Conservation (phyloP, 2,888 invertebrate species). For the Xanthorhoe designata region DNA sequence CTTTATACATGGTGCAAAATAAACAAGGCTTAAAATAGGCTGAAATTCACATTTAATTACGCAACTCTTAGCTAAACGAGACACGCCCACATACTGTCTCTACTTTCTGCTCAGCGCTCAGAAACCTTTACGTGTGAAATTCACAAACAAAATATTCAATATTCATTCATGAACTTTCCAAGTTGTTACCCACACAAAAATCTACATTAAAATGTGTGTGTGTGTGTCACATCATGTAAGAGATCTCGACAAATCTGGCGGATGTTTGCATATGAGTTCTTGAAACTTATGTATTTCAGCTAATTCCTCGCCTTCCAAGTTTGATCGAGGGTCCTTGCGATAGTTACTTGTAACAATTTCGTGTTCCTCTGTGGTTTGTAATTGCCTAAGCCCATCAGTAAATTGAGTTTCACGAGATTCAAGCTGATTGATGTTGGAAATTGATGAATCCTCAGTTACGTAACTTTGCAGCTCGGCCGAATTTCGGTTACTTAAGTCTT, state of each 20-base stretch:
- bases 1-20: too few relatives aligned
- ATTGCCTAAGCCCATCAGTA: slow-evolving; percentile 44
- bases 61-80: too few relatives aligned
- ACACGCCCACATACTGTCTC: neutral
- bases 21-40: too few relatives aligned
- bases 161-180: neutral
- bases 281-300: slow-evolving; percentile 1
- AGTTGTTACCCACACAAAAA: neutral
- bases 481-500: slow-evolving; percentile 25
- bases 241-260: neutral
- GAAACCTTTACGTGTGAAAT: neutral
- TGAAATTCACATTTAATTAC: too few relatives aligned
- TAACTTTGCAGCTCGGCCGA: slow-evolving; percentile 29
- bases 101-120: neutral
- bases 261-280: neutral
- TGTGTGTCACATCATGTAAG: neutral
- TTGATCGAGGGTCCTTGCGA: slow-evolving; percentile 41
- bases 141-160: neutral
- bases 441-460: slow-evolving; percentile 38
- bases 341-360: slow-evolving; percentile 44
- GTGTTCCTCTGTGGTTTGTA: slow-evolving; percentile 43
- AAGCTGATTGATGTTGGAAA: slow-evolving; percentile 45
- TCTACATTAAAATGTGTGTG: neutral
- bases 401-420: slow-evolving; percentile 46
- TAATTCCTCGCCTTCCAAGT: slow-evolving; percentile 18